Evolutionary conservation across 2,888 invertebrate species (phyloP), one percentile per base, ranked within the genome.

Genomic region (Thereva nobilitata): DNA sequence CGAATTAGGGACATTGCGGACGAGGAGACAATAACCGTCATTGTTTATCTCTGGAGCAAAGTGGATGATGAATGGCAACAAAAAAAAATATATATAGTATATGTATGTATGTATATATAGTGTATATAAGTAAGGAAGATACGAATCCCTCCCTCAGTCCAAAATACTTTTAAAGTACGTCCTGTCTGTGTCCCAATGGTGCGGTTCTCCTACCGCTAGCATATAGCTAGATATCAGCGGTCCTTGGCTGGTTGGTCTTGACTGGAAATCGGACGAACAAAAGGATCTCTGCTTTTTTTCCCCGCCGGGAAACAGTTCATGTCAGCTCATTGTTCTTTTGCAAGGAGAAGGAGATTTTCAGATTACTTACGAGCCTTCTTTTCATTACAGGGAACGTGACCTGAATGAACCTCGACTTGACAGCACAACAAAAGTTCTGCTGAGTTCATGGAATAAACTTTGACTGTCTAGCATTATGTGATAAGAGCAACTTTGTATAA

Each of bases 321-420:
- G 47, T 59, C 47, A 59, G 57, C 8, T 47, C 57, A 59, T 59
- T 59, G 57, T 59, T 47, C 57, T 37, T 54, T 34, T 34, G n/a
- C 57, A 45, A 37, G 47, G 47, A 45, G 57, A 10, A 10, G 41
- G 23, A 23, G 47, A 59, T 47, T 47, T 59, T 59, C 47, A 59
- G 57, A 59, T 59, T 59, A 59, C 47, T 59, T 47, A 44, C 47
- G 57, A 59, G 57, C n/a, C 47, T 44, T 59, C 50, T 59, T 8
- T 47, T 59, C 10, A 59, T 59, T 59, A 37, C 47, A 47, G 57
- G 37, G 57, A 59, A 50, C 57, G 57, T 59, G 57, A 45, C 47
- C 57, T 59, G 57, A 59, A 59, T 59, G 10, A 34, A 38, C 9
- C 23, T 5, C 23, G 34, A 50, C 23, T 23, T 23, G 34, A 23